These are phyloP conservation scores for Loriculus beryllinus DNA, from an alignment of 2,797 vertebrate genomes.

Conservation along the genomic window DNA sequence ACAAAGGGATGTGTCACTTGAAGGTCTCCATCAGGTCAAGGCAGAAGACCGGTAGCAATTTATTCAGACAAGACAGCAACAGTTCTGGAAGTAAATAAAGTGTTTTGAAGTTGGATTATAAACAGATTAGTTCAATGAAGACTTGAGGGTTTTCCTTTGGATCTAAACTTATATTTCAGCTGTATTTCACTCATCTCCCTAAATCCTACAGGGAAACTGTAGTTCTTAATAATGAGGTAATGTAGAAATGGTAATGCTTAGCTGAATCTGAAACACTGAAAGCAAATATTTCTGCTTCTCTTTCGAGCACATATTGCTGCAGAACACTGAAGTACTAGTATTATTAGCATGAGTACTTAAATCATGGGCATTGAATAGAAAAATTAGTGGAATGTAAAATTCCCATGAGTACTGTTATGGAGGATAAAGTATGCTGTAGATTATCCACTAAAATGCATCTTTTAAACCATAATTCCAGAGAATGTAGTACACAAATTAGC, in stretches of 20 bases:
- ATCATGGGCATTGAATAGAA: constrained; percentile 48
- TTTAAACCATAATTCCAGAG: constrained; percentile 44
- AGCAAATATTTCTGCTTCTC: neutral
- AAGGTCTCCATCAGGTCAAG: neutral
- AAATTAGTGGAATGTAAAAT: constrained; percentile 64
- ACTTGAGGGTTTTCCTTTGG: neutral
- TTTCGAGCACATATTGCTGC: neutral
- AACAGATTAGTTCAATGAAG: neutral
- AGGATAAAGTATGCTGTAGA: constrained; percentile 49
- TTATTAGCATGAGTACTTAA: constrained; percentile 48
- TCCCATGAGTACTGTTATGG: constrained; percentile 37
- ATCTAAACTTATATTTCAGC: neutral
- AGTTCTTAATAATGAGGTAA: neutral
- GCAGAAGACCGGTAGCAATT: neutral
- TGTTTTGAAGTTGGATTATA: neutral
- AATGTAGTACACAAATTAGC: constrained; percentile 21
- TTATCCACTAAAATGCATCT: constrained; percentile 41
- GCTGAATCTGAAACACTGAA: neutral
- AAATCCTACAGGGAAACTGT: neutral
- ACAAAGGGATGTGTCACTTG: neutral
- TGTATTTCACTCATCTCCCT: neutral
- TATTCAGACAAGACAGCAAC: neutral
- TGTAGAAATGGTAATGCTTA: neutral
- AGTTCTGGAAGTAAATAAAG: neutral
- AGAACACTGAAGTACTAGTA: neutral